Evolutionary conservation across 2,797 vertebrate species (phyloP).

Genomic region (Rousettus madagascariensis): DNA sequence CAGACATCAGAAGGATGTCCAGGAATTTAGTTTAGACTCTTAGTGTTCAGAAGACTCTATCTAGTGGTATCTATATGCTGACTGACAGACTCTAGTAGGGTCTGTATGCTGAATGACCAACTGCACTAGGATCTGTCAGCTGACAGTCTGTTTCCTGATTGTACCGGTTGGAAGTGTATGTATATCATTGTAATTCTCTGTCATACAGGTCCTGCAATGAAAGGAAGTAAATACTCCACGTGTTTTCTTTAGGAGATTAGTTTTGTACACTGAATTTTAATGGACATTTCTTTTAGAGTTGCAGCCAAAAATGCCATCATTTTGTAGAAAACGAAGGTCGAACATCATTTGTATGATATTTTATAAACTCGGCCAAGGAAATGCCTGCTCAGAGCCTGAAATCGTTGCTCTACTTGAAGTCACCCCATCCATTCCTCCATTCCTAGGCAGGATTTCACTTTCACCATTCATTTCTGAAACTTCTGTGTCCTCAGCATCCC

Average conservation of each 20-base stretch:
- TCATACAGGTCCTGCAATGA: neutral
- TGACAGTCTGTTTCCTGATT: neutral
- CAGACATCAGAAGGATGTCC: neutral
- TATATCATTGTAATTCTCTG: neutral
- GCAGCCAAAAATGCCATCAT: neutral
- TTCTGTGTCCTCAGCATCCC: neutral
- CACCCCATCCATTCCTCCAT: neutral
- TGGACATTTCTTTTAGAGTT: neutral
- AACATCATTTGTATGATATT: neutral
- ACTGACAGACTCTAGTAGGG: neutral
- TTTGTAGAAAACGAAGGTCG: constrained; percentile 32
- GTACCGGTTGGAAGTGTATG: neutral
- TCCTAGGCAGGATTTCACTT: neutral
- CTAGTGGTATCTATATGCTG: neutral
- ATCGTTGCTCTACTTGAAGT: neutral
- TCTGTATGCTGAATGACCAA: neutral
- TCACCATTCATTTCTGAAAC: neutral
- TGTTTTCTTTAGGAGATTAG: neutral
- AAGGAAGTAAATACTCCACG: neutral
- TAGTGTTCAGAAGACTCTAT: neutral
- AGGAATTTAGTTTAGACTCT: constrained; percentile 2
- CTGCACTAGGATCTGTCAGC: neutral
- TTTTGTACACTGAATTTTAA: neutral
- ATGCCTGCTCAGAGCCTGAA: neutral
- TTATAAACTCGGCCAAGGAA: neutral